phyloP scores from a whole-genome alignment of 2,113 vertebrate genomes.

The Reinhardtius hippoglossoides region DNA sequence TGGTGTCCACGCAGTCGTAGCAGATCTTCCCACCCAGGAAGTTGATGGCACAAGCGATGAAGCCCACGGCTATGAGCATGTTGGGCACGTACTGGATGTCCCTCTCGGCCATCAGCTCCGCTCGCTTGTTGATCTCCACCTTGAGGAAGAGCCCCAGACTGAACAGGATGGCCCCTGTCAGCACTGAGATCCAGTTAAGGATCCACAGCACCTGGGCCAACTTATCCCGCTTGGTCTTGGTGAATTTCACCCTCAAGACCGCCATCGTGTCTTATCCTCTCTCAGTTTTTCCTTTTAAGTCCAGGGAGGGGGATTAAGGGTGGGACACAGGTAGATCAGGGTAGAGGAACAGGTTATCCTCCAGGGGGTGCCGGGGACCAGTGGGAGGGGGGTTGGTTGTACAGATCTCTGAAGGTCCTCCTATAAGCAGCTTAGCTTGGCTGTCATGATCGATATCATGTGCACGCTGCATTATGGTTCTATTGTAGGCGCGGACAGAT shows the following conservation, averaged over 20 bases:
- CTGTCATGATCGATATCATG: constrained; percentile 47
- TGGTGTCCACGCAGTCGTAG: constrained; percentile 88
- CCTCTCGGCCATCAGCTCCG: constrained; percentile 85
- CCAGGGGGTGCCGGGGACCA: constrained; percentile 17
- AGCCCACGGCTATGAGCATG: constrained; percentile 87
- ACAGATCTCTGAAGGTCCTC: constrained; percentile 46
- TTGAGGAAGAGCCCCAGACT: constrained; percentile 89
- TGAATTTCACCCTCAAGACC: constrained; percentile 88
- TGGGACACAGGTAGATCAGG: constrained; percentile 52
- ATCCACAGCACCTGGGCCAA: constrained; percentile 91
- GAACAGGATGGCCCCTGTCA: constrained; percentile 86
- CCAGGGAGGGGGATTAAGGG: constrained; percentile 55
- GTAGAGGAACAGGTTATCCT: constrained; percentile 58
- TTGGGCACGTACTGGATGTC: constrained; percentile 87
- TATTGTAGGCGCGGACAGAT: constrained; percentile 8
- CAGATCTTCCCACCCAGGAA: constrained; percentile 91
- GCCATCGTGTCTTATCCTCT: constrained; percentile 78
- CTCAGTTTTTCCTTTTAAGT: constrained; percentile 10
- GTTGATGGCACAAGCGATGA: constrained; percentile 89
- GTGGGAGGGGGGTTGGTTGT: constrained; percentile 35
- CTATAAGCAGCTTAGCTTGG: constrained; percentile 76
- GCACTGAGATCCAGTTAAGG: constrained; percentile 90
- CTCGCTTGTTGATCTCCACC: constrained; percentile 87
- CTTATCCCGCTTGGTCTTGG: constrained; percentile 87
- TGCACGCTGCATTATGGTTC: constrained; percentile 59